Conservation (phyloP, 2,797 vertebrate genomes). For the Etheostoma nigrum region DNA sequence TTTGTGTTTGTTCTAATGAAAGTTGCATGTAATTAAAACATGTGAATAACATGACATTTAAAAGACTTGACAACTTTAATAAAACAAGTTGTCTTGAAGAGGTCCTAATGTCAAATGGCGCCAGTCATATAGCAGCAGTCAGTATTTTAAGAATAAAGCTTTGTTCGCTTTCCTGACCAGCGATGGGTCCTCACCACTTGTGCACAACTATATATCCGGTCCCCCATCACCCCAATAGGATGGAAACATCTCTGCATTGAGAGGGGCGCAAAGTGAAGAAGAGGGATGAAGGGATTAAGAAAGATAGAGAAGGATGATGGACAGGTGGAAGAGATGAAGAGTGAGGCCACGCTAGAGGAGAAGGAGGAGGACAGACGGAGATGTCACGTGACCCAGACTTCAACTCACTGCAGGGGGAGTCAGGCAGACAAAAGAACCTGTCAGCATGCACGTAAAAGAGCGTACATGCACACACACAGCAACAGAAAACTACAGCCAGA, state of each 20-base stretch:
- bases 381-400: conserved; percentile 56
- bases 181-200: conserved; percentile 24
- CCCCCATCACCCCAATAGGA: conserved; percentile 11
- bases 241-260: conserved; percentile 32
- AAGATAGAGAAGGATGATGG: conserved; percentile 48
- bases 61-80: conserved; percentile 46
- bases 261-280: conserved; percentile 7
- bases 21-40: conserved; percentile 48
- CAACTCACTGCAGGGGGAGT: conserved; percentile 52
- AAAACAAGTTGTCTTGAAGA: conserved; percentile 34
- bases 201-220: conserved; percentile 14
- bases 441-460: conserved; percentile 24
- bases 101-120: conserved; percentile 23
- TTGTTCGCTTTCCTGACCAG: conserved; percentile 40
- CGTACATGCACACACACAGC: conserved; percentile 19
- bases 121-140: conserved; percentile 18
- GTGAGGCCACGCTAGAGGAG: conserved; percentile 30
- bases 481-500: conserved; percentile 41
- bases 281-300: conserved; percentile 49
- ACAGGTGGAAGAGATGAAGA: conserved; percentile 56
- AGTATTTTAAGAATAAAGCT: conserved; percentile 28
- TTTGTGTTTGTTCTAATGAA: conserved; percentile 43
- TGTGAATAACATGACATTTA: conserved; percentile 44
- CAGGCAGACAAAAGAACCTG: conserved; percentile 63
- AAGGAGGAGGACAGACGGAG: conserved; percentile 6